Evolutionary conservation across 2,797 vertebrate species (phyloP).

Genomic region (Manis javanica): DNA sequence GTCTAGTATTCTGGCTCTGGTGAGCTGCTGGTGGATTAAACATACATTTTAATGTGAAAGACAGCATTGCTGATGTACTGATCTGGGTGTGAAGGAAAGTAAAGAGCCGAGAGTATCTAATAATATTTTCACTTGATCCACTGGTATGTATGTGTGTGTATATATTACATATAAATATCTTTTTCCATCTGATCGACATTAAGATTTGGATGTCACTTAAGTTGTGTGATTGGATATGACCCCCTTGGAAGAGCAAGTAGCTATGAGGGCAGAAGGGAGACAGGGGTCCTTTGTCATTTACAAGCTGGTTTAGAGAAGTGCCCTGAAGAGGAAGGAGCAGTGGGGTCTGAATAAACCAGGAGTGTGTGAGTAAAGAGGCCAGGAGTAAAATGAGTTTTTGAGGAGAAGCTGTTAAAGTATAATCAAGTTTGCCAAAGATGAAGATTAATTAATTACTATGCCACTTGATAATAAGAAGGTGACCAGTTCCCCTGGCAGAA

Average conservation of each 20-base stretch:
- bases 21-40: background rate
- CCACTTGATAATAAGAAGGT: background rate
- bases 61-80: background rate
- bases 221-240: background rate
- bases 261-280: background rate
- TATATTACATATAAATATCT: no score
- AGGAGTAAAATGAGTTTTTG: background rate
- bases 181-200: no score
- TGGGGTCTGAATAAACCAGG: background rate
- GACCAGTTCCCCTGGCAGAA: background rate
- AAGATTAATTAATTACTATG: background rate
- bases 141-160: no score
- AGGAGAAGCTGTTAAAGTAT: background rate
- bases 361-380: no score
- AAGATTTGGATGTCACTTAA: background rate
- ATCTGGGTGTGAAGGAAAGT: background rate
- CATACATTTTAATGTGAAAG: background rate
- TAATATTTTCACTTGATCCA: background rate
- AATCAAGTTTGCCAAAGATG: background rate
- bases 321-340: background rate
- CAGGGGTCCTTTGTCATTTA: background rate
- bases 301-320: background rate
- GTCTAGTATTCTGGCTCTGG: background rate
- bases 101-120: background rate
- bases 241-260: background rate